These are phyloP conservation scores for Callospermophilus lateralis DNA, from an alignment of 2,113 vertebrate genomes.

Conservation along the genomic window DNA sequence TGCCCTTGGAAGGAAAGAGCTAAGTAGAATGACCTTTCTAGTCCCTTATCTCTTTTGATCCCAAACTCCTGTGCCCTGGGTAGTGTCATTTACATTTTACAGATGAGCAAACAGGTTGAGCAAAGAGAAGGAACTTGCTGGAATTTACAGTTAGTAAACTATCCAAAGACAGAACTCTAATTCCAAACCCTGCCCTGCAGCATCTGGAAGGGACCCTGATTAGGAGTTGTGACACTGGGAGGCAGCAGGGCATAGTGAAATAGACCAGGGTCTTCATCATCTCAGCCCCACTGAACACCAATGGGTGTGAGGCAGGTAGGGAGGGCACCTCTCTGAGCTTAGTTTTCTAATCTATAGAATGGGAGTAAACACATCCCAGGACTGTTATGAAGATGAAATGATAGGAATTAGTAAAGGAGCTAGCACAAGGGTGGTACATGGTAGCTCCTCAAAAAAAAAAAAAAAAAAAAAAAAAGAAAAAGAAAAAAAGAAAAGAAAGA, in stretches of 20 bases:
- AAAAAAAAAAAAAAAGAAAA: background rate
- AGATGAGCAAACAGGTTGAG: conserved; percentile 24
- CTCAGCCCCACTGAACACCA: background rate
- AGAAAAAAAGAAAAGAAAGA: background rate
- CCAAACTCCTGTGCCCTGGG: background rate
- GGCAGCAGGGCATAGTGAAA: background rate
- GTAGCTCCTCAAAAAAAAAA: background rate
- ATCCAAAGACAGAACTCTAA: background rate
- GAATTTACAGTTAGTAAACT: background rate
- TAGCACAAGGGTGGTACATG: background rate
- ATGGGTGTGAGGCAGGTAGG: background rate
- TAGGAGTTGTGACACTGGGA: background rate
- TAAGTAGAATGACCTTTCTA: background rate
- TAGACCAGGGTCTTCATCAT: background rate
- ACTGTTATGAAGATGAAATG: background rate
- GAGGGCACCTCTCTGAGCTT: background rate
- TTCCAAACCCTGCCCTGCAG: background rate
- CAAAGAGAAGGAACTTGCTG: conserved; percentile 1
- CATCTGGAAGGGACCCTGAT: background rate
- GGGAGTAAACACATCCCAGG: conserved; percentile 26
- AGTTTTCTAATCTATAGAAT: conserved; percentile 50
- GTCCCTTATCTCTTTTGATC: background rate
- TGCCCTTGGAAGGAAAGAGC: background rate
- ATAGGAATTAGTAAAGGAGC: background rate
- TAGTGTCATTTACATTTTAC: conserved; percentile 21